Evolutionary conservation across 2,888 invertebrate species (phyloP), one percentile per base, ranked within the genome.

Genomic region (Euplagia quadripunctaria): DNA sequence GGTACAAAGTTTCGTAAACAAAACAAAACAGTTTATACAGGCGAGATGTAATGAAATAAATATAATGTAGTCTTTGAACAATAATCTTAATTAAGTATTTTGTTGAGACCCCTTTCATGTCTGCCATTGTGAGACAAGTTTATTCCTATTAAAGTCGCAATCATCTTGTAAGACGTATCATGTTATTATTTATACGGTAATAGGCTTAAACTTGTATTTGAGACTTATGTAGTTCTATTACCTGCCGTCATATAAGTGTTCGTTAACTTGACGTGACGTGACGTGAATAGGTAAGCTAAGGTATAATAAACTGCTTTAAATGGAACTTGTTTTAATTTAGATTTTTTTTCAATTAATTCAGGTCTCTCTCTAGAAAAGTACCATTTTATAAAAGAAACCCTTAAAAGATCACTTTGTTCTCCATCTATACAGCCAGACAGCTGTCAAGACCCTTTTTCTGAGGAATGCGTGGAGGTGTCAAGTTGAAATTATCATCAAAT

Each of bases 61-160:
- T 58, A 58, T 58, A 58, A 20, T 58, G 14, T 61, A 31, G 14
- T 61, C 31, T 61, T 31, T 31, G 20, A 61, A 61, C 61, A 61
- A 61, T 31, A 78, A 14, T 78, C 73, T 80, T 86, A 84, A 86
- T 85, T 80, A 85, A 82, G 77, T 83, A 82, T 82, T 81, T 81
- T 66, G 74, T 65, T 73, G 74, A 55, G 74, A 82, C 82, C 74
- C 78, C 78, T 77, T 83, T 80, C 73, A 79, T 70, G 70, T 77
- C 72, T 55, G 72, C 31, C 67, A 78, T 79, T 79, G 70, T 73
- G 70, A 77, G 74, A 65, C 55, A 51, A 77, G 51, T 78, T 61
- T 70, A 68, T 71, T 74, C 69, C 74, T 73, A 75, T 64, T 73
- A 74, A 68, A 61, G 61, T 42, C 16, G 51, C 67, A 70, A 78